Base-by-base conservation (phyloP, 1,140 invertebrate species). In the Cotesia chilonis region DNA sequence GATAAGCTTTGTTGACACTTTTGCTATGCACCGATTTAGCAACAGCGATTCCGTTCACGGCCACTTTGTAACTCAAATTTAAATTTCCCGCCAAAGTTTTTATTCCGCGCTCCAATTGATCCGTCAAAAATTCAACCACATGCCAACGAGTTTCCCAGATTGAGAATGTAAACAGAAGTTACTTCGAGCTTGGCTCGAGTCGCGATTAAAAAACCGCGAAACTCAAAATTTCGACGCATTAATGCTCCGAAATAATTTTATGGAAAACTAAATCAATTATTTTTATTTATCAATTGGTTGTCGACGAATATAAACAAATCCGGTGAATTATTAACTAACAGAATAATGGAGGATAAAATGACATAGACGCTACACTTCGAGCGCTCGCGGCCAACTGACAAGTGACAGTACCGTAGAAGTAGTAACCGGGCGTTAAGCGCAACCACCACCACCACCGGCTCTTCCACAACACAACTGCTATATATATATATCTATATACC, bases 361-460 rank as follows among this genome's bases (percentile, higher is more conserved):
- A 61, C 55, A 69, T 38, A 41, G 72, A 64, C 55, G 17, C 57
- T 47, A 51, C 74, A 38, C 47, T 51, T 47, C 70, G 74, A 81
- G 54, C 74, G 77, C 77, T 80, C 77, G 81, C 74, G 75, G 74
- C 76, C 71, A 77, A 82, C 81, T 82, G 80, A 78, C 81, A 80
- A 81, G 76, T 82, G 81, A 82, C 80, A 79, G 65, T 60, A 72
- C 70, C 52, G 57, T 74, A 63, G 73, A 75, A 72, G 78, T 77
- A 75, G 64, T 41, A 47, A 72, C 70, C 61, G 68, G 63, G 66
- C 68, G 55, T 55, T 65, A 51, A 41, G 73, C 67, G 60, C 75
- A 66, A 65, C 75, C 59, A 70, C 65, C 70, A 61, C 36, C 70
- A 37, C 60, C 72, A 38, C 59, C 55, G 6, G 57, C 65, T 47